Conservation (phyloP, 2,888 invertebrate genomes). For the Pristionchus arcanus region DNA sequence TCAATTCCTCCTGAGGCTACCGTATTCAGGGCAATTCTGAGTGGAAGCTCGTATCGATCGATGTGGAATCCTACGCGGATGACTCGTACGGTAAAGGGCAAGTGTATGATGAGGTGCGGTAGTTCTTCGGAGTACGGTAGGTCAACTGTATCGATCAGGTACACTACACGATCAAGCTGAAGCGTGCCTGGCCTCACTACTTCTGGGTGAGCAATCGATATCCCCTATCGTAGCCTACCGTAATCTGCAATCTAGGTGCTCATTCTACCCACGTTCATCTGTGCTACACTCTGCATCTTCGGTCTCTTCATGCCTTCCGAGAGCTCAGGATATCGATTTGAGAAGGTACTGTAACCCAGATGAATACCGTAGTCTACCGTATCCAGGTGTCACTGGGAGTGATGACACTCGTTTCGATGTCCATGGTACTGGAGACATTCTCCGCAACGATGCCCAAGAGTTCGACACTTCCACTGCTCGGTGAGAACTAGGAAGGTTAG, state of each 20-base stretch:
- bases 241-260: neutral
- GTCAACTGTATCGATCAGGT: conserved; percentile 11
- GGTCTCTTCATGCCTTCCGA: conserved; percentile 52
- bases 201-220: conserved; percentile 37
- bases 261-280: conserved; percentile 51
- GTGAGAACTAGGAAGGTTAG: neutral
- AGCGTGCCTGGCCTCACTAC: conserved; percentile 34
- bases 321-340: conserved; percentile 54
- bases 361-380: neutral
- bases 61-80: neutral
- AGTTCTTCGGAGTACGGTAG: neutral
- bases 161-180: conserved; percentile 42
- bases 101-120: conserved; percentile 51
- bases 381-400: conserved; percentile 46
- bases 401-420: conserved; percentile 47
- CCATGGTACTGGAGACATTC: conserved; percentile 52
- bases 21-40: conserved; percentile 42
- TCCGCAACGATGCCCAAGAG: conserved; percentile 49
- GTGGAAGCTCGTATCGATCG: conserved; percentile 37
- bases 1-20: too few relatives aligned
- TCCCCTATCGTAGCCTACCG: neutral
- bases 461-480: conserved; percentile 22
- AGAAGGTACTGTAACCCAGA: conserved; percentile 46
- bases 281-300: conserved; percentile 54
- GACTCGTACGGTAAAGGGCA: conserved; percentile 37